These are phyloP conservation scores for Antheraea assamensis DNA, from an alignment of 2,888 invertebrate species.

Conservation along the genomic window DNA sequence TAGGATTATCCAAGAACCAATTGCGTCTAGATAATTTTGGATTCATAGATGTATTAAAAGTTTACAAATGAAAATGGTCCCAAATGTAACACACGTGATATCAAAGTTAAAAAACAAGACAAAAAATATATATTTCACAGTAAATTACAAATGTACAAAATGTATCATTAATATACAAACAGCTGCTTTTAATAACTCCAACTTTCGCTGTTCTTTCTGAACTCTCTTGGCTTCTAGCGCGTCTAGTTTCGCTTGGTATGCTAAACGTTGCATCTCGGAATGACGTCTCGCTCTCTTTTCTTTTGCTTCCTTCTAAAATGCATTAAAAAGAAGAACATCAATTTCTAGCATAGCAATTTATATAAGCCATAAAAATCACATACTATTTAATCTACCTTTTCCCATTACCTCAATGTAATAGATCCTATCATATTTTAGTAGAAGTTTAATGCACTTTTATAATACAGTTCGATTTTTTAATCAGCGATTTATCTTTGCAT, in stretches of 20 bases:
- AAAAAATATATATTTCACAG: background rate
- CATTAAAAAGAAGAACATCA: background rate
- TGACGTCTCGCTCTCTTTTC: conserved; percentile 51
- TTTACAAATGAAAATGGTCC: background rate
- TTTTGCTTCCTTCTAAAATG: conserved; percentile 48
- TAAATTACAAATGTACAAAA: background rate
- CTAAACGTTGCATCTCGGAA: conserved; percentile 66
- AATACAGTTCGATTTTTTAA: too few species aligned
- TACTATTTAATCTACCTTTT: background rate
- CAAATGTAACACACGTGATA: background rate
- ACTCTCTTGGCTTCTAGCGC: conserved; percentile 44
- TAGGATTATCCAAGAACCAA: background rate
- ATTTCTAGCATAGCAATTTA: too few species aligned
- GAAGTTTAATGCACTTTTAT: background rate
- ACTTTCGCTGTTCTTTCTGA: conserved; percentile 50
- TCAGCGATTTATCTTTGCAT: too few species aligned
- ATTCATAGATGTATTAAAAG: background rate
- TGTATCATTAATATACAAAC: conserved; percentile 41
- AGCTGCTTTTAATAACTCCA: conserved; percentile 62
- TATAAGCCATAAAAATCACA: background rate
- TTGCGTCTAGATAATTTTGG: background rate
- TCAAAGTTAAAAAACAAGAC: background rate
- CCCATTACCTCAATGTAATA: background rate
- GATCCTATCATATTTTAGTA: background rate
- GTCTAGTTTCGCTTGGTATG: conserved; percentile 57